Base-by-base conservation (phyloP, 2,888 invertebrate genomes). In the Drosophila conformis region DNA sequence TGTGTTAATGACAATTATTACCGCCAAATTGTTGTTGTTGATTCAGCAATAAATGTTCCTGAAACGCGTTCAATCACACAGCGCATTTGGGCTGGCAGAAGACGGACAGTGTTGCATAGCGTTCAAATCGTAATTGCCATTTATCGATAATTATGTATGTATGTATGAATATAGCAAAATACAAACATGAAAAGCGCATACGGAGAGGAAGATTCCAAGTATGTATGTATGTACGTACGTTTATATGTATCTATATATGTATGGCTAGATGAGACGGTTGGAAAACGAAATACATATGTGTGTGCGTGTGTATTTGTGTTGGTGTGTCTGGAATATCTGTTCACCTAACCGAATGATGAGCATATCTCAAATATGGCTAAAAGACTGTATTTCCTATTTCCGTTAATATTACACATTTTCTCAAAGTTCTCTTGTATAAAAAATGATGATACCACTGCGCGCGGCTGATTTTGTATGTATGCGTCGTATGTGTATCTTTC, bases 161-260 rank as follows among this genome's bases (percentile, higher is more conserved):
- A 65, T 80, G 49, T 64, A 76, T 71, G 75, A 82, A 82, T 82
- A 82, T 76, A 80, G 78, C 80, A 82, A 76, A 78, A 80, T 72
- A 82, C 83, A 72, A 82, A 82, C 83, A 82, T 82, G 83, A 76
- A 82, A 80, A 80, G 80, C 80, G 80, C 83, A 63, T 72, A 82
- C 76, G 64, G 64, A 76, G 83, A 80, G 72, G 68, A 63, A 76
- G 48, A 72, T 73, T 58, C 68, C 76, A 70, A 59, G 52, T 68
- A 66, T 79, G 29, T 63, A 46, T 58, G 40, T 69, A 58, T 58
- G 52, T 68, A 54, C 61, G 53, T 75, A 40, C 56, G 60, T 75
- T 36, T 73, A 36, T 75, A 52, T 49, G 49, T 63, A 36, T 69
- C 46, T 64, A 67, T 68, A 76, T 72, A 72, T 78, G 72, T 82